Evolutionary conservation across 2,888 invertebrate species (phyloP).

Genomic region (Sinopyrophorus schimmeli): DNA sequence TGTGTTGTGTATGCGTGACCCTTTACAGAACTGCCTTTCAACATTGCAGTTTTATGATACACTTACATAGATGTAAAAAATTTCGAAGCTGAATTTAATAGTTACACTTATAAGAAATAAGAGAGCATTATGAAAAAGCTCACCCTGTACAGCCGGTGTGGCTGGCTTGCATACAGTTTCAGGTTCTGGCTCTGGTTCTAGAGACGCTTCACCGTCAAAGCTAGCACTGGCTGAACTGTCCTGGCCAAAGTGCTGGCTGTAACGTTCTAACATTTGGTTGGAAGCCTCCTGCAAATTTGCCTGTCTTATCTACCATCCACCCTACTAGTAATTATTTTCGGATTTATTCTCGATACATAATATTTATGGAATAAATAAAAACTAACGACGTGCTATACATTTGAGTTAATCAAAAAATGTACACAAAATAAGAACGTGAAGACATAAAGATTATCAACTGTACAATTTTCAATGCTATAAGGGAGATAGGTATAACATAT

Average conservation of each 20-base stretch:
- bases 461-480: conserved; percentile 6
- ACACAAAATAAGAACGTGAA: conserved; percentile 13
- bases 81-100: conserved; percentile 20
- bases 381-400: background rate
- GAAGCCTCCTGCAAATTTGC: conserved; percentile 56
- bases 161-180: conserved; percentile 46
- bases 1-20: conserved; percentile 45
- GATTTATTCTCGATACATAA: conserved; percentile 22
- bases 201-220: conserved; percentile 49
- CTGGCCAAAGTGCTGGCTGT: conserved; percentile 49
- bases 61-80: conserved; percentile 21
- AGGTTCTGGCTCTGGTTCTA: conserved; percentile 46
- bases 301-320: conserved; percentile 41
- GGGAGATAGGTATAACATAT: background rate
- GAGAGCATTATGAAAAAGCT: conserved; percentile 46
- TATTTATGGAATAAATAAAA: conserved; percentile 19
- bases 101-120: conserved; percentile 29
- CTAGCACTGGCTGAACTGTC: conserved; percentile 51
- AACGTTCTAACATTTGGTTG: conserved; percentile 55
- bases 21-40: conserved; percentile 46
- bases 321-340: conserved; percentile 13
- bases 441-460: conserved; percentile 13
- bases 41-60: conserved; percentile 31
- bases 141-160: conserved; percentile 49
- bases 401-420: conserved; percentile 1